Percentiles rank a stretch among this genome's conserved stretches.
Evolutionary conservation across 92 coral and sea anemone genomes (phyloP).

Genomic region (Ricordea florida): DNA sequence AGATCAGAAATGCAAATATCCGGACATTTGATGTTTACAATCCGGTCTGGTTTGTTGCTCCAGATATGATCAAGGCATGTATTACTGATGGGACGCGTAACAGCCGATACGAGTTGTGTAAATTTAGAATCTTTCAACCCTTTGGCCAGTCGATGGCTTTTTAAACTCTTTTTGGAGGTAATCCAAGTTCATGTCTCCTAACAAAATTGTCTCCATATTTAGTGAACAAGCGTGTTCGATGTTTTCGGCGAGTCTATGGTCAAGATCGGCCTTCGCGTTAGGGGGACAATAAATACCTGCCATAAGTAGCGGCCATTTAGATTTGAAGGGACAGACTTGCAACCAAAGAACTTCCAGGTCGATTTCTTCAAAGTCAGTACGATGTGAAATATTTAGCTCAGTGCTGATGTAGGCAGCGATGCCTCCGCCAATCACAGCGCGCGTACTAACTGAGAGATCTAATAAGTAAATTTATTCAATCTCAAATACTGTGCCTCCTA

Average conservation of each 20-base stretch:
- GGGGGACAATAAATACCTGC: slow-evolving; percentile 54
- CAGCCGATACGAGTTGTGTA: slow-evolving; percentile 15
- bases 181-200: slow-evolving; percentile 50
- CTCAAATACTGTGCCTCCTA: too few relatives aligned
- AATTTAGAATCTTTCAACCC: slow-evolving; percentile 35
- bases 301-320: slow-evolving; percentile 30
- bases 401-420: too few relatives aligned
- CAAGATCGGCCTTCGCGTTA: not conserved
- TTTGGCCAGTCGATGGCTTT: slow-evolving; percentile 34
- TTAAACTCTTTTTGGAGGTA: slow-evolving; percentile 4
- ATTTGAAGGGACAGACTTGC: slow-evolving; percentile 40
- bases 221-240: slow-evolving; percentile 33
- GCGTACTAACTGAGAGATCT: too few relatives aligned
- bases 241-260: slow-evolving; percentile 23
- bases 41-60: slow-evolving; percentile 32
- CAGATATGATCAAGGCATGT: slow-evolving; percentile 40
- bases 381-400: too few relatives aligned
- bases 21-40: slow-evolving; percentile 19
- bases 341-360: slow-evolving; percentile 32
- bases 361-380: not conserved
- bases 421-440: too few relatives aligned
- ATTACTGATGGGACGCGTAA: slow-evolving; percentile 29
- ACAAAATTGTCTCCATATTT: slow-evolving; percentile 34
- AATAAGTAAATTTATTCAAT: too few relatives aligned
- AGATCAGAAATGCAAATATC: slow-evolving; percentile 37